Evolutionary conservation across 2,888 invertebrate species (phyloP).

Genomic region (Caenorhabditis macrosperma): DNA sequence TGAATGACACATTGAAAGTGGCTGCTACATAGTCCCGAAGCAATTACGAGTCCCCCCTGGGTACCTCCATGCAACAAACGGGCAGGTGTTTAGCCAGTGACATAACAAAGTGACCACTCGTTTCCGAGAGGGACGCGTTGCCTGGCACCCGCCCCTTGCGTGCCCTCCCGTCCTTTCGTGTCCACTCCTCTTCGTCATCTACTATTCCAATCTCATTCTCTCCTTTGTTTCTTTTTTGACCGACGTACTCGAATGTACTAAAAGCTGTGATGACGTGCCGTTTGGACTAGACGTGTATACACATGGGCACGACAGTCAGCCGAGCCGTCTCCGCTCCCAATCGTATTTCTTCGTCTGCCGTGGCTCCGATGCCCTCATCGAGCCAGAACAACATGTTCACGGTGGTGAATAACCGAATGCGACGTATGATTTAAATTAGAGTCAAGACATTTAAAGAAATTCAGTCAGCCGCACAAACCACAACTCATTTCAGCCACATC

Average conservation of each 20-base stretch:
- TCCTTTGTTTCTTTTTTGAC: constrained; percentile 46
- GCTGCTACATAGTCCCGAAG: constrained; percentile 9
- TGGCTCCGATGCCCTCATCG: constrained; percentile 24
- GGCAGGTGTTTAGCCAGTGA: constrained; percentile 25
- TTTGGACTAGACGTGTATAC: background rate
- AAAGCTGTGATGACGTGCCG: constrained; percentile 29
- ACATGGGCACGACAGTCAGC: constrained; percentile 55
- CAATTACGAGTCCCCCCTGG: constrained; percentile 37
- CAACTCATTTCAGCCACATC: constrained; percentile 26
- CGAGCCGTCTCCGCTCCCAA: constrained; percentile 49
- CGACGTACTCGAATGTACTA: constrained; percentile 30
- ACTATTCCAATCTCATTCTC: constrained; percentile 16
- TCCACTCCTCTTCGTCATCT: constrained; percentile 21
- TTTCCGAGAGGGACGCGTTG: constrained; percentile 41
- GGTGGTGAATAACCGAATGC: constrained; percentile 37
- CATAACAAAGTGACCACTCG: constrained; percentile 46
- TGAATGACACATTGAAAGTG: background rate
- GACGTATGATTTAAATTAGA: constrained; percentile 38
- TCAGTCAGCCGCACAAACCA: background rate
- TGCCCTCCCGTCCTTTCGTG: constrained; percentile 24
- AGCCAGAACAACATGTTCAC: constrained; percentile 43
- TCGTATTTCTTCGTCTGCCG: constrained; percentile 39
- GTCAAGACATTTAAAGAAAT: background rate
- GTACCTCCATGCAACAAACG: constrained; percentile 48
- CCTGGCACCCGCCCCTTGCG: constrained; percentile 26